Percentiles rank a stretch among this genome's conserved stretches.
These are phyloP conservation scores for Phalangium opilio DNA, from an alignment of 2,888 invertebrate genomes.

Conservation along the genomic window DNA sequence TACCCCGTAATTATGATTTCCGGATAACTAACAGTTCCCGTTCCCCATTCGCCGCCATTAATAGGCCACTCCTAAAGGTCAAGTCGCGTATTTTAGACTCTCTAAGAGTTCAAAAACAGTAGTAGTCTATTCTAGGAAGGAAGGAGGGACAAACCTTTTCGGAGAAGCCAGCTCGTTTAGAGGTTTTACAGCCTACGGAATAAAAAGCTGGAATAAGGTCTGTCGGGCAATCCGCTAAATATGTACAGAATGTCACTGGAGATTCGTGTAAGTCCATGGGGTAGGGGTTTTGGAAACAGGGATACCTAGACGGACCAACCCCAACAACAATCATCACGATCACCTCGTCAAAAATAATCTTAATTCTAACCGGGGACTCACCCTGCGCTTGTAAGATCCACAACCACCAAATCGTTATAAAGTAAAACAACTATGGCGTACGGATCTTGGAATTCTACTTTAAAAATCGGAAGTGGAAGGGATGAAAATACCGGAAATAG, in stretches of 20 bases:
- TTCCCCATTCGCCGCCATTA: slow-evolving; percentile 89
- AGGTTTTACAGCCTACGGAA: slow-evolving; percentile 63
- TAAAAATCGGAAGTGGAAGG: slow-evolving; percentile 35
- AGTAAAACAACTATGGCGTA: slow-evolving; percentile 94
- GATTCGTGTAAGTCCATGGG: slow-evolving; percentile 99
- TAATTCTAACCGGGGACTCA: too few relatives aligned
- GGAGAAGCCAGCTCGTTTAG: slow-evolving; percentile 52
- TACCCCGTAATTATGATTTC: slow-evolving; percentile 98
- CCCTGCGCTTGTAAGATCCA: slow-evolving; percentile 85
- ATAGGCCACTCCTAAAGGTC: slow-evolving; percentile 75
- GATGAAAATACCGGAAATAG: slow-evolving; percentile 29
- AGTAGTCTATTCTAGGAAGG: too few relatives aligned
- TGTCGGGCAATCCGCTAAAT: slow-evolving; percentile 93
- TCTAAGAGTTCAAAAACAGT: too few relatives aligned
- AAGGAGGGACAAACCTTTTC: slow-evolving; percentile 40
- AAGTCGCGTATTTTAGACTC: too few relatives aligned
- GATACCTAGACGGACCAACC: slow-evolving; percentile 45
- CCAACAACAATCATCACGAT: too few relatives aligned
- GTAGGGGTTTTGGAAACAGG: slow-evolving; percentile 98
- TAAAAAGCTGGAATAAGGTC: slow-evolving; percentile 97
- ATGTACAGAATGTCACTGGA: slow-evolving; percentile 89
- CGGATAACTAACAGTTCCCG: slow-evolving; percentile 88
- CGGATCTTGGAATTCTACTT: slow-evolving; percentile 64
- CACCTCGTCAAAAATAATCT: too few relatives aligned
- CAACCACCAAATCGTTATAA: slow-evolving; percentile 93